Conservation (phyloP, 1,140 invertebrate species). For the Apis cerana region DNA sequence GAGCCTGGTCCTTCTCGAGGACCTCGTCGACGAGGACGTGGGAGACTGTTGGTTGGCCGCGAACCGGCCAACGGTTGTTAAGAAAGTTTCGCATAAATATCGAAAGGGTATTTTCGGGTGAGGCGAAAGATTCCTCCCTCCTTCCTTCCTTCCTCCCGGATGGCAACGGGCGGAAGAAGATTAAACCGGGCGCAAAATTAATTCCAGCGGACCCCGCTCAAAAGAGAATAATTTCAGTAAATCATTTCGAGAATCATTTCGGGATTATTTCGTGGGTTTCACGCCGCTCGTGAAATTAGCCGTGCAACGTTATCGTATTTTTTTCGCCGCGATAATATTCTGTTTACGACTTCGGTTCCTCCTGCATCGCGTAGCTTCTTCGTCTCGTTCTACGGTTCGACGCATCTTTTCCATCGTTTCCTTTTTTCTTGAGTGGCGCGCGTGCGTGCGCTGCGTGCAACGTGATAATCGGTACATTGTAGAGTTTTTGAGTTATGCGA, state of each 20-base stretch:
- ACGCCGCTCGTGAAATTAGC: constrained; percentile 19
- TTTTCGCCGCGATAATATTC: constrained; percentile 17
- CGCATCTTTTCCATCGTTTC: no score
- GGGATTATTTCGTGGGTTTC: not conserved
- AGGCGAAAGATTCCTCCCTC: not conserved
- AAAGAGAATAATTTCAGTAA: constrained; percentile 25
- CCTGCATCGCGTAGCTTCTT: not conserved
- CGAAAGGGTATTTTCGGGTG: not conserved
- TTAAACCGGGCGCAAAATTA: constrained; percentile 31
- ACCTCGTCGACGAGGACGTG: constrained; percentile 24
- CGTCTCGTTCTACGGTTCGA: not conserved
- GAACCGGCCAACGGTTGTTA: constrained; percentile 13
- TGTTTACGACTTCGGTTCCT: constrained; percentile 32
- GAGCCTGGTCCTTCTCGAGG: constrained; percentile 23
- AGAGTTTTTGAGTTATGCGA: not conserved
- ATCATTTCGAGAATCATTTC: constrained; percentile 11
- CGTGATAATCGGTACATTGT: not conserved
- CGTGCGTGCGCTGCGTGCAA: not conserved
- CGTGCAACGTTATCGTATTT: constrained; percentile 29
- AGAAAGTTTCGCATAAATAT: constrained; percentile 39
- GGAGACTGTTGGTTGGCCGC: constrained; percentile 23
- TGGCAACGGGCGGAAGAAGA: not conserved
- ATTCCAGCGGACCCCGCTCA: not conserved
- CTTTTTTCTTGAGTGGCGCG: no score
- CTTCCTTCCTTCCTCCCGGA: not conserved